Conservation (phyloP, 1,140 invertebrate genomes). For the Chymomyza costata region DNA sequence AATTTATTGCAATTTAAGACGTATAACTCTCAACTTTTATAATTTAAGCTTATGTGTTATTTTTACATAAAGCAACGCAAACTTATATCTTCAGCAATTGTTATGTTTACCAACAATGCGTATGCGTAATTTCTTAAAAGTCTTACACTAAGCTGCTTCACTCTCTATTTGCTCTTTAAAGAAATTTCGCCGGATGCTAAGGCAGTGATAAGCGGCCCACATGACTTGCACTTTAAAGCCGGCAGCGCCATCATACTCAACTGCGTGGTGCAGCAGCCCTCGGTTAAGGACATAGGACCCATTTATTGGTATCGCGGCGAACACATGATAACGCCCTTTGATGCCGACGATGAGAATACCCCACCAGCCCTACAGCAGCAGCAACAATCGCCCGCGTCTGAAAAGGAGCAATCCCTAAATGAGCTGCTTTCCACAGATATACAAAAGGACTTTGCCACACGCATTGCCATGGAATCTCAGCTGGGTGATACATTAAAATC, state of each 20-base stretch:
- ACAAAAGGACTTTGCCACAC: slow-evolving; percentile 54
- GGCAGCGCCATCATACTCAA: slow-evolving; percentile 87
- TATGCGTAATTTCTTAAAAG: too few relatives aligned
- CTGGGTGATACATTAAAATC: slow-evolving; percentile 67
- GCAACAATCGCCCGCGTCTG: not conserved
- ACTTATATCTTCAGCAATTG: slow-evolving; percentile 34
- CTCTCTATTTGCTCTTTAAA: slow-evolving; percentile 19
- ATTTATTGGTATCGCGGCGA: slow-evolving; percentile 88
- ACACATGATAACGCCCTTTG: slow-evolving; percentile 65
- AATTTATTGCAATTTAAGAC: slow-evolving; percentile 50
- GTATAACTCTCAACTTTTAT: slow-evolving; percentile 49
- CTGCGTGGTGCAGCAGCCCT: slow-evolving; percentile 86
- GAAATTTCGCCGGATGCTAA: slow-evolving; percentile 82
- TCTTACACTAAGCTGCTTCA: not conserved
- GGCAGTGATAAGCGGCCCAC: slow-evolving; percentile 85
- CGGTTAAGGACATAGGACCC: slow-evolving; percentile 87
- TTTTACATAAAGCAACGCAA: slow-evolving; percentile 35
- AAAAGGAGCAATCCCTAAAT: slow-evolving; percentile 20
- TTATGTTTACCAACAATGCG: not conserved
- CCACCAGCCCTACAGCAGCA: not conserved
- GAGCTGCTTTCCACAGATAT: slow-evolving; percentile 51
- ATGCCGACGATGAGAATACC: slow-evolving; percentile 65
- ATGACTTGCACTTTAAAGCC: slow-evolving; percentile 89
- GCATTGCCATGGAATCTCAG: slow-evolving; percentile 72
- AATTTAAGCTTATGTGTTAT: slow-evolving; percentile 42